Base-by-base conservation (phyloP, 2,113 vertebrate genomes). In the Tragulus kanchil region DNA sequence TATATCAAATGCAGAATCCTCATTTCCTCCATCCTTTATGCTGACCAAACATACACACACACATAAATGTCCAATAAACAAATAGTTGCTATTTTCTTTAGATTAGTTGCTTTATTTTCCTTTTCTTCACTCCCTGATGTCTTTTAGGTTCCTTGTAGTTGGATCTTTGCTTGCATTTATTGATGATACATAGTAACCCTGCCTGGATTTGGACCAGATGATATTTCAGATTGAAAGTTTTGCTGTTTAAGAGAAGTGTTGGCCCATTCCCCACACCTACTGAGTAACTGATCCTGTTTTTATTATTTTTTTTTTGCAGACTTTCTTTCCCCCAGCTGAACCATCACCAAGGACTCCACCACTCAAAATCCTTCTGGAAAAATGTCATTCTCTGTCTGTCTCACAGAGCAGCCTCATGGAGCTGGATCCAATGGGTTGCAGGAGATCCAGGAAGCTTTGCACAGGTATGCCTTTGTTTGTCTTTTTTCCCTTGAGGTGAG, bases 371-470 rank as follows among this genome's bases (percentile, higher is more conserved):
- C 98, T 99, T 3, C 98, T 99, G 93, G 99, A 99, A 98, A 98
- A 99, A 91, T 99, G 99, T 87, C 98, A 98, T 48, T 99, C 99
- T 0, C 98, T 99, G 48, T 99, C 99, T 1, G 98, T 99, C 6
- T 99, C 99, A 62, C 99, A 99, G 97, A 99, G 98, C 97, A 98
- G 99, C 3, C 98, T 99, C 0, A 97, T 98, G 81, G 98, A 99
- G 54, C 93, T 99, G 92, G 98, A 98, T 95, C 98, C 98, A 89
- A 8, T 98, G 16, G 98, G 98, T 52, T 98, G 99, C 96, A 99
- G 98, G 48, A 98, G 98, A 83, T 98, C 98, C 83, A 97, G 98
- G 50, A 97, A 99, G 64, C 97, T 99, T 83, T 98, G 98, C 12
- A 95, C 99, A 98, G 99, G 99, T 69, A 84, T 64, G 54, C 28